Evolutionary conservation across 2,888 invertebrate genomes (phyloP).

Genomic region (Trypoxylon attenuatum): DNA sequence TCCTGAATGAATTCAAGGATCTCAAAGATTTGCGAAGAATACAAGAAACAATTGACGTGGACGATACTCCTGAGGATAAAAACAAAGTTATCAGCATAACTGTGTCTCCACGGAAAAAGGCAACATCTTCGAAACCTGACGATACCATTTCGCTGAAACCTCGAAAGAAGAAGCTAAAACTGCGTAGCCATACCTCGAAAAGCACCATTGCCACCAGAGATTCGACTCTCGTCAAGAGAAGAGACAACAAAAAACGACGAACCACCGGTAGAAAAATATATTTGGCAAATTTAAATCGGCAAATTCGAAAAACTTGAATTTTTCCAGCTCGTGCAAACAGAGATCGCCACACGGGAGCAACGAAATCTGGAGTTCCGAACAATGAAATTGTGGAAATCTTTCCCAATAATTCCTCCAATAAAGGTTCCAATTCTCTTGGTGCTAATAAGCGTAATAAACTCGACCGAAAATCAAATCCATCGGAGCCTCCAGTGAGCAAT

Average conservation of each 20-base stretch:
- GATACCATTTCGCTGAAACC: constrained; percentile 48
- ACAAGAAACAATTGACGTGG: too few species aligned
- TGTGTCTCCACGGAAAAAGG: constrained; percentile 34
- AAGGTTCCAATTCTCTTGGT: too few species aligned
- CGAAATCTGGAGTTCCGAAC: constrained; percentile 39
- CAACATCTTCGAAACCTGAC: constrained; percentile 36
- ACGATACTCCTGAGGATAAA: background rate
- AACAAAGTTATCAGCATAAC: constrained; percentile 34
- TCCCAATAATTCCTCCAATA: too few species aligned
- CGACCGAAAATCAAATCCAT: background rate
- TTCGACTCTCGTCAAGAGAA: constrained; percentile 38
- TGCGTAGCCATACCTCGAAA: constrained; percentile 61
- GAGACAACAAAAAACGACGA: constrained; percentile 44
- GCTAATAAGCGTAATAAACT: too few species aligned
- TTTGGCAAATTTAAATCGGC: too few species aligned
- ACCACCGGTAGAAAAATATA: constrained; percentile 54
- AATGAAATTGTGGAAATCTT: constrained; percentile 66
- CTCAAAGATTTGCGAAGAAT: too few species aligned
- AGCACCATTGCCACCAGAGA: constrained; percentile 63
- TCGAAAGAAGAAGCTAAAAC: constrained; percentile 55
- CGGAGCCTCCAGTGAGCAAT: too few species aligned
- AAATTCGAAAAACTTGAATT: too few species aligned
- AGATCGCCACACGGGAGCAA: constrained; percentile 2
- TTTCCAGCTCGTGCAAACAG: constrained; percentile 24
- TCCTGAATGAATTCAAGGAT: too few species aligned